These are phyloP conservation scores for Oreortyx pictus DNA, from an alignment of 2,797 vertebrate genomes.

Conservation along the genomic window DNA sequence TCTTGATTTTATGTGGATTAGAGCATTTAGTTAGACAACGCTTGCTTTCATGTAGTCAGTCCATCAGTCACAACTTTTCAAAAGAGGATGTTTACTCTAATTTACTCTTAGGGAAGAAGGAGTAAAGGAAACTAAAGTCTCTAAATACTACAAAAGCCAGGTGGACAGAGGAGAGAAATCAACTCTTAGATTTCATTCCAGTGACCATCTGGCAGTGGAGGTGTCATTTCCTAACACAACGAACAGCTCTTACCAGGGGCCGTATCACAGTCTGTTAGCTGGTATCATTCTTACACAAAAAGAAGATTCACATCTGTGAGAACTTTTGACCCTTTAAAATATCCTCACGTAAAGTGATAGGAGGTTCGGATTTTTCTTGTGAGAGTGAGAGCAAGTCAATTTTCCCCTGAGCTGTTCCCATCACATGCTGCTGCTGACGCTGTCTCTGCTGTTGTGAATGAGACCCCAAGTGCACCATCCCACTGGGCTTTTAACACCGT, in stretches of 20 bases:
- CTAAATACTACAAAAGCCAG: neutral
- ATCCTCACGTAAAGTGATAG: neutral
- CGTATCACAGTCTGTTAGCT: neutral
- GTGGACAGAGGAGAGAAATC: neutral
- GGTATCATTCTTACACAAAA: accelerated
- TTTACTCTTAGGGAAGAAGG: neutral
- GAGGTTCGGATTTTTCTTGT: neutral
- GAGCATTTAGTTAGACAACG: neutral
- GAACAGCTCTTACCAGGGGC: neutral
- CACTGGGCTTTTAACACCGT: conserved; percentile 60
- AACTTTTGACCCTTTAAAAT: neutral
- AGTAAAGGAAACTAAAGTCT: neutral
- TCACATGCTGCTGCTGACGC: neutral
- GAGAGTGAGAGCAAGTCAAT: neutral
- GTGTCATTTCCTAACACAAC: neutral
- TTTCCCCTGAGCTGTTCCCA: conserved; percentile 36
- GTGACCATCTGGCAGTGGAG: neutral
- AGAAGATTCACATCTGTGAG: neutral
- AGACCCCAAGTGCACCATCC: conserved; percentile 56
- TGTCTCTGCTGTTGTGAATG: neutral
- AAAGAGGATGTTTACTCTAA: neutral
- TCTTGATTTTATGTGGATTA: neutral
- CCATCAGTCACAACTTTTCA: neutral
- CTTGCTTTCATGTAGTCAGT: neutral
- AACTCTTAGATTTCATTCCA: neutral